Evolutionary conservation across 2,888 invertebrate genomes (phyloP), one percentile per base, ranked within the genome.

Genomic region (Latrodectus hesperus): DNA sequence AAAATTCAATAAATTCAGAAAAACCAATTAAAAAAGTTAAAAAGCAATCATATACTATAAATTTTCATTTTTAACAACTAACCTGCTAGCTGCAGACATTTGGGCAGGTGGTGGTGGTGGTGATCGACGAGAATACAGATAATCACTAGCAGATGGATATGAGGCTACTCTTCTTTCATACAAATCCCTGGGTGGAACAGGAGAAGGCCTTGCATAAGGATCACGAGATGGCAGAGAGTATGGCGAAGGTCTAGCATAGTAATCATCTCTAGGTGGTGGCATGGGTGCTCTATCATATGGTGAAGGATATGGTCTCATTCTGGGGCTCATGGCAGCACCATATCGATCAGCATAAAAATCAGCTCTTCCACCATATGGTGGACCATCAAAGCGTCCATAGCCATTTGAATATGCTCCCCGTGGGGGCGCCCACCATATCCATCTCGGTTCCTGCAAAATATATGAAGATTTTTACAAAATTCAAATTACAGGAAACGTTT

Each of bases 71-170:
- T 52, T 17, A 14, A 16, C 49, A n/a, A 10, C 22, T 49, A 51
- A 76, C 76, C 76, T 76, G 76, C 55, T 60, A 52, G 17, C 11
- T 17, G 64, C 76, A 26, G 74, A 74, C 52, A 76, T 67, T 8
- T 60, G 55, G 9, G 82, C 65, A 49, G 88, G 88, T 17, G 88
- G 84, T 8, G 72, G 55, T 9, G 82, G 73, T 17, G 88, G 88
- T 38, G 88, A 88, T 12, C 88, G 52, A 16, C 88, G 71, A 64
- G 88, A 84, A 11, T 88, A 88, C 5, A 88, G 26, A 73, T 84
- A 88, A 51, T 88, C 88, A 71, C 70, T 88, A 14, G 83, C 49
- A 38, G 86, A 77, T 14, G 76, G 81, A 67, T 87, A 87, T 1
- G 77, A 12, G 1, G 86, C 60, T 0, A 68, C 51, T 68, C 86